Conservation (phyloP, 2,797 vertebrate species). For the Hapalemur alaotrensis region DNA sequence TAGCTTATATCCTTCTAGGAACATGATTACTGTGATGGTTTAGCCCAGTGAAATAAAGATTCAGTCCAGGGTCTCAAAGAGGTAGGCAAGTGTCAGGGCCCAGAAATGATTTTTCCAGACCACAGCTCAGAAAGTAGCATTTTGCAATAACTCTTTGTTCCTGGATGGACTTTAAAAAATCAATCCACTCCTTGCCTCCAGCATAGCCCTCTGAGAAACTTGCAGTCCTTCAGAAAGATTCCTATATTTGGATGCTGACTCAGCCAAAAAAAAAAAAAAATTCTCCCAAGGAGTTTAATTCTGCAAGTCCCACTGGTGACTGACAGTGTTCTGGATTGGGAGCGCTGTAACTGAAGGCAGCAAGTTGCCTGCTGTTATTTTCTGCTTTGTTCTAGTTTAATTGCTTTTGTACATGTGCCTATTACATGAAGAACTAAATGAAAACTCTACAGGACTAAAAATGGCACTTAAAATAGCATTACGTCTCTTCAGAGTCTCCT, state of each 20-base stretch:
- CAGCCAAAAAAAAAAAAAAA: constrained; percentile 31
- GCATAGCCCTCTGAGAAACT: constrained; percentile 49
- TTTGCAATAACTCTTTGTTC: constrained; percentile 40
- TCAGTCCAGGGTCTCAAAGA: background rate
- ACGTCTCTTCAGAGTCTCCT: constrained; percentile 29
- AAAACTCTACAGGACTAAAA: constrained; percentile 49
- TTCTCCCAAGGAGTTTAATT: constrained; percentile 42
- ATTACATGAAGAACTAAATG: constrained; percentile 61
- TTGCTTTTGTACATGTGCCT: constrained; percentile 64
- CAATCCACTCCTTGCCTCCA: constrained; percentile 26
- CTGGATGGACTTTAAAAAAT: constrained; percentile 15
- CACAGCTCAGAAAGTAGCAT: background rate
- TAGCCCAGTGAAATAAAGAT: background rate
- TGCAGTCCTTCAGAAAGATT: constrained; percentile 26
- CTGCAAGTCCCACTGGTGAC: background rate
- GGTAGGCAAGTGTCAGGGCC: background rate
- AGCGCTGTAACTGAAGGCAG: constrained; percentile 26
- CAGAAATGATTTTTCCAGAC: background rate
- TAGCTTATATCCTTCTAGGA: background rate
- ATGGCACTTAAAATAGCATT: constrained; percentile 45
- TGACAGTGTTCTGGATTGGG: constrained; percentile 24
- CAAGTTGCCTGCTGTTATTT: constrained; percentile 50
- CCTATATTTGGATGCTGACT: constrained; percentile 60
- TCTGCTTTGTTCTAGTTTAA: constrained; percentile 65
- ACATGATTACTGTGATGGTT: background rate